Base-by-base conservation (phyloP, 2,888 invertebrate species). In the Pedicia rivosa region DNA sequence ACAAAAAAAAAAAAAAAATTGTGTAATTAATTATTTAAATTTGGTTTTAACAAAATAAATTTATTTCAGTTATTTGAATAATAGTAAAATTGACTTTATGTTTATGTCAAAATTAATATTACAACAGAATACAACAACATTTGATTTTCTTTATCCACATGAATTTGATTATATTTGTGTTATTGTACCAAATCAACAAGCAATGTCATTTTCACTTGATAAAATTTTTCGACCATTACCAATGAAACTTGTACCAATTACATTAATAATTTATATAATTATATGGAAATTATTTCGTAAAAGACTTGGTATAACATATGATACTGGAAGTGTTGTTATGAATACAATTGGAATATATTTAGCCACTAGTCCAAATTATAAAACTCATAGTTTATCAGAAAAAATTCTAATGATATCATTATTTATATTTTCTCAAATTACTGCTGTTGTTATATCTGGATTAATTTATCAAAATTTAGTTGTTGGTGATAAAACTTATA, bases 151-250 rank as follows among this genome's bases (percentile, higher is more conserved):
- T 6, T 35, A 35, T 25, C 35, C 35, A 4, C 35, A 35, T 12
- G 35, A 35, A 12, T 35, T 35, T 7, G 35, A 35, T 26, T 10
- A 35, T n/a, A 35, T 35, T 17, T 35, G 35, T 9, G 25, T 35
- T 26, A n/a, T 35, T n/a, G 17, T 35, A 17, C 35, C 35, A 13
- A 35, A 35, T 17, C 4, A 6, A 6, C 7, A 25, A 25, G 10
- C 15, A 6, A 7, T 35, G 15, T 15, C 26, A 8, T 35, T 35
- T 13, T 35, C 35, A 16, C 6, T 35, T 12, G 16, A 25, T 35
- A 35, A 35, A 26, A 35, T 35, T 16, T 35, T 35, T 25, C 14
- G 10, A 7, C 25, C 35, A n/a, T 8, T 35, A 8, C 26, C 35
- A 9, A 26, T 16, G 8, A 25, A 26, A 26, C 20, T 35, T n/a